These are phyloP conservation scores for Oncorhynchus keta DNA, from an alignment of 2,113 vertebrate genomes.

Conservation along the genomic window DNA sequence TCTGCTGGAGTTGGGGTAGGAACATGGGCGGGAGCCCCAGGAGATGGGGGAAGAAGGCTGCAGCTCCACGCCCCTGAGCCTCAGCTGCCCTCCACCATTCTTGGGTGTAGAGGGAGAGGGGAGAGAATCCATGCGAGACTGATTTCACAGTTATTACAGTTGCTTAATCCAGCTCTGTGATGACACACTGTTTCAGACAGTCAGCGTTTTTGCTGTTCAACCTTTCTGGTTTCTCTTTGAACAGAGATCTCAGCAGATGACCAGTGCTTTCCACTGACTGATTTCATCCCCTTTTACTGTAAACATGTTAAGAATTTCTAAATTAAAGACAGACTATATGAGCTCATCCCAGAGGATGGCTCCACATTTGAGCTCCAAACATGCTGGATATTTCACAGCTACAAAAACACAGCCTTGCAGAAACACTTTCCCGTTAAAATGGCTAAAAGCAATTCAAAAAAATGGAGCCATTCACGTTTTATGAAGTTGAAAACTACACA, in stretches of 20 bases:
- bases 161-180: neutral
- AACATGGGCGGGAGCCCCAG: conserved; percentile 87
- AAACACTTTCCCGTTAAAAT: conserved; percentile 14
- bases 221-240: conserved; percentile 7
- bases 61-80: conserved; percentile 71
- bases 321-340: conserved; percentile 24
- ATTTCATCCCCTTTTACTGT: conserved; percentile 16
- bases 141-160: neutral
- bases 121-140: neutral
- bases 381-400: conserved; percentile 27
- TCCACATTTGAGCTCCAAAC: neutral
- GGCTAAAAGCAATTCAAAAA: conserved; percentile 17
- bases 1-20: conserved; percentile 75
- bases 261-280: conserved; percentile 21
- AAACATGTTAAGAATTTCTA: conserved; percentile 14
- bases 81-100: conserved; percentile 90
- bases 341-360: conserved; percentile 7
- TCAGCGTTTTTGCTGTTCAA: neutral
- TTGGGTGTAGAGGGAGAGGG: conserved; percentile 39
- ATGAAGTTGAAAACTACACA: neutral
- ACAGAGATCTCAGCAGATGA: conserved; percentile 3
- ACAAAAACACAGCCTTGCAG: conserved; percentile 25
- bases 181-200: neutral
- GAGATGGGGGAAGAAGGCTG: conserved; percentile 84
- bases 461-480: neutral